Conservation (phyloP, 37 sponge, comb jelly and placozoan species). For the Bolinopsis microptera region DNA sequence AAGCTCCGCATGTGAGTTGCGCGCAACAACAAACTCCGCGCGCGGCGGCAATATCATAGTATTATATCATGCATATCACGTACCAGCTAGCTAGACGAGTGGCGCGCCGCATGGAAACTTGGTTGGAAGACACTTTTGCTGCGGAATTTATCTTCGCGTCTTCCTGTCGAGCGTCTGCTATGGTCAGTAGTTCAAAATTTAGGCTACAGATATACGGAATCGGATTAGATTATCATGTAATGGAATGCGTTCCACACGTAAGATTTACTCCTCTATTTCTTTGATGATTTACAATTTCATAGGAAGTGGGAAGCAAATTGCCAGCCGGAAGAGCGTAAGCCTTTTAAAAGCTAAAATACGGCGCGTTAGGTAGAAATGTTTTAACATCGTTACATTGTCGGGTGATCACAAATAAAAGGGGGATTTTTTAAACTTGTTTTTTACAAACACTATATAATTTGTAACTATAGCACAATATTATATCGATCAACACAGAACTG, state of each 20-base stretch:
- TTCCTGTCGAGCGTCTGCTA: neutral
- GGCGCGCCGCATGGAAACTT: neutral
- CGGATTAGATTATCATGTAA: neutral
- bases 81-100: neutral
- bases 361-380: neutral
- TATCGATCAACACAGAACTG: neutral
- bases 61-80: neutral
- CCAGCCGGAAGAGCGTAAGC: neutral
- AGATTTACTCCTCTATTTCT: neutral
- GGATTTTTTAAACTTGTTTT: neutral
- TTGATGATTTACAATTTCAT: neutral
- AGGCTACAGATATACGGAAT: neutral
- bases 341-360: neutral
- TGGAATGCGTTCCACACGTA: neutral
- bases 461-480: neutral
- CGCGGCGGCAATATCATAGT: no score
- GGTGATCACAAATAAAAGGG: neutral
- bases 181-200: neutral
- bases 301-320: neutral
- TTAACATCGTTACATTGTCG: neutral
- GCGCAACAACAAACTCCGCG: no score
- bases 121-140: neutral
- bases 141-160: neutral
- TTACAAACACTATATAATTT: conserved; percentile 37
- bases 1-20: no score